Evolutionary conservation across 2,113 vertebrate genomes (phyloP).

Genomic region (Chunga burmeisteri): DNA sequence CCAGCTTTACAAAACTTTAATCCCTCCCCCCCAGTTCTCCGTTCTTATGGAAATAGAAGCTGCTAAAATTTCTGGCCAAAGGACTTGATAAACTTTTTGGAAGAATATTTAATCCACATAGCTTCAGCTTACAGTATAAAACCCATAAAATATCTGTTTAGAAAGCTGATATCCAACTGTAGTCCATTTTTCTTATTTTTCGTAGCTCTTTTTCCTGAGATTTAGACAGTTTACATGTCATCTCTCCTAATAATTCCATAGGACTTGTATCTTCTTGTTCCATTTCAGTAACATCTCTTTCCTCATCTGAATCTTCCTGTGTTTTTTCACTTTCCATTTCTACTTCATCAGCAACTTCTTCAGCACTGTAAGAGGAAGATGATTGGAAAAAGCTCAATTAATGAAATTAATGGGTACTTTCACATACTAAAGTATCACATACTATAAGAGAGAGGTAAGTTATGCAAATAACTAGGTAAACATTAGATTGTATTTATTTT

Average conservation of each 20-base stretch:
- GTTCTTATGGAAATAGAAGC: neutral
- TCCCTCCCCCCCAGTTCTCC: neutral
- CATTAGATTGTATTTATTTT: neutral
- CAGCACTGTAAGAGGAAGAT: slow-evolving; percentile 18
- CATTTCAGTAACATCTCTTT: slow-evolving; percentile 57
- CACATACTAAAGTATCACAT: neutral
- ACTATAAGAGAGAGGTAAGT: neutral
- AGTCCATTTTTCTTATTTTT: slow-evolving; percentile 84
- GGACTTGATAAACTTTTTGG: neutral
- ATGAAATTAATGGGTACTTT: neutral
- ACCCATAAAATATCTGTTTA: neutral
- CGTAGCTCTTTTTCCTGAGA: slow-evolving; percentile 83
- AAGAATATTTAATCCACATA: slow-evolving; percentile 32
- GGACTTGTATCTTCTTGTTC: slow-evolving; percentile 37
- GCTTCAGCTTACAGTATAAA: neutral
- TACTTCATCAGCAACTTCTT: slow-evolving; percentile 69
- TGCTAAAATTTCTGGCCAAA: neutral
- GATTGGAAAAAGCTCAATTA: neutral
- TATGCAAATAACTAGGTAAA: neutral
- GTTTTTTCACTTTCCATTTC: slow-evolving; percentile 85
- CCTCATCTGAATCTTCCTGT: slow-evolving; percentile 82
- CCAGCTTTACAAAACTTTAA: neutral
- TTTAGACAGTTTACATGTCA: slow-evolving; percentile 73
- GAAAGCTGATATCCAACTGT: slow-evolving; percentile 81
- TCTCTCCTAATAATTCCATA: slow-evolving; percentile 25